Evolutionary conservation across 2,113 vertebrate species (phyloP).

Genomic region (Gasterosteus nipponicus): DNA sequence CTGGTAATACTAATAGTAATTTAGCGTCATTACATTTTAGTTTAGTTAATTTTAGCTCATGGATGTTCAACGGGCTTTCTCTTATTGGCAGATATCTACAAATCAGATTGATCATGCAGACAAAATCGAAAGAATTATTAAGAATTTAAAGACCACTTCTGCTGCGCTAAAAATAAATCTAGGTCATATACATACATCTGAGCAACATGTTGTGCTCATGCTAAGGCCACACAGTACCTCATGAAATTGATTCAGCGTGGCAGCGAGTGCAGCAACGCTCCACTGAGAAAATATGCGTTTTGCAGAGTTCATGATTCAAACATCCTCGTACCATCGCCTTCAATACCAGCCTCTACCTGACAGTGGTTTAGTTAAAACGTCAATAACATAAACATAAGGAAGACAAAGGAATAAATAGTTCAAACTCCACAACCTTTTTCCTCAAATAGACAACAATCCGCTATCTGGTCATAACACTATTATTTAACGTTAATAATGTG

Average conservation of each 20-base stretch:
- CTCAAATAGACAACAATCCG: not conserved
- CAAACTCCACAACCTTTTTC: not conserved
- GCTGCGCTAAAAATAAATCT: constrained; percentile 15
- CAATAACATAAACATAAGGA: constrained; percentile 17
- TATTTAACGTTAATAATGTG: not conserved
- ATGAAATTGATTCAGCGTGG: constrained; percentile 34
- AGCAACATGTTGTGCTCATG: constrained; percentile 21
- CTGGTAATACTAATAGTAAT: not conserved
- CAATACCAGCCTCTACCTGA: not conserved
- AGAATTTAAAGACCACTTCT: constrained; percentile 18
- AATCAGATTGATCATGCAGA: constrained; percentile 20
- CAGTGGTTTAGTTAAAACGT: not conserved
- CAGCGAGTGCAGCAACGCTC: constrained; percentile 3
- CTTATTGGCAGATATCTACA: not conserved
- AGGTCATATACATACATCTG: constrained; percentile 32
- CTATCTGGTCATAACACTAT: not conserved
- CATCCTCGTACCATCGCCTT: constrained; percentile 2
- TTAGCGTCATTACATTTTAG: too few species aligned
- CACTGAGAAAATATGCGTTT: not conserved
- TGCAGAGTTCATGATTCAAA: constrained; percentile 15
- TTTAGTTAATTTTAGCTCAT: not conserved
- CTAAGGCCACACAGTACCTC: constrained; percentile 27
- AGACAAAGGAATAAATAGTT: constrained; percentile 6
- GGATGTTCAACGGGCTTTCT: constrained; percentile 5
- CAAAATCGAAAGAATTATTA: constrained; percentile 22